phyloP scores from a whole-genome alignment of 2,797 vertebrate species.

The Distichodus sexfasciatus region DNA sequence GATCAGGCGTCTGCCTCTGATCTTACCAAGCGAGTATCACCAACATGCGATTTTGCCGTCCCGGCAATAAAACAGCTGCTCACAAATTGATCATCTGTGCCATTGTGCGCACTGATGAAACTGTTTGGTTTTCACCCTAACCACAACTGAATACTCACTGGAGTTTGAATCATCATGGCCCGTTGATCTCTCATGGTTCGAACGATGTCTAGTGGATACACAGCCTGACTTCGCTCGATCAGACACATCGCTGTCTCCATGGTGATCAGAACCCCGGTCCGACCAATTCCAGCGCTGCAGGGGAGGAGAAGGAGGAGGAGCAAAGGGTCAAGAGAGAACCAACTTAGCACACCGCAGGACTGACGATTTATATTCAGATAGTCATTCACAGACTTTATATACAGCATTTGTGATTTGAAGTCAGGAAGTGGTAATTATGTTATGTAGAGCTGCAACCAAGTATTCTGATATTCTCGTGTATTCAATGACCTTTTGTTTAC shows the following conservation, averaged over 20 bases:
- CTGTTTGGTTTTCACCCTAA: neutral
- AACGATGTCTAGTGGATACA: conserved; percentile 95
- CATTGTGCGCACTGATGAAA: too few species aligned
- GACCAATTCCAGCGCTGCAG: conserved; percentile 92
- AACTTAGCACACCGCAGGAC: too few species aligned
- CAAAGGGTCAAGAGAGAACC: neutral
- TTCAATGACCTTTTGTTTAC: too few species aligned
- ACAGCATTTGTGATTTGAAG: too few species aligned
- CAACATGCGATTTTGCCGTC: too few species aligned
- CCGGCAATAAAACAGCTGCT: neutral
- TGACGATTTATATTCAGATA: too few species aligned
- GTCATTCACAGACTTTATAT: too few species aligned
- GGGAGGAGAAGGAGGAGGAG: neutral
- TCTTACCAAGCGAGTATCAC: neutral
- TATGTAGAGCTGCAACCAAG: too few species aligned
- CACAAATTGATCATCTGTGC: neutral
- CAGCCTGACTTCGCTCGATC: conserved; percentile 93
- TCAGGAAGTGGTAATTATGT: too few species aligned
- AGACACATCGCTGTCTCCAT: conserved; percentile 99
- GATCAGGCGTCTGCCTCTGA: too few species aligned
- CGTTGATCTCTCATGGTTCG: conserved; percentile 98
- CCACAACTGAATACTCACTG: conserved; percentile 73
- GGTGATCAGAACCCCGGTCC: conserved; percentile 96
- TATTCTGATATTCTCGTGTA: too few species aligned
- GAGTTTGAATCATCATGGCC: conserved; percentile 99